A percentile compares a stretch with the other conserved stretches of the same genome.
Conservation (phyloP, 2,888 invertebrate species). For the Pyrgus malvae region DNA sequence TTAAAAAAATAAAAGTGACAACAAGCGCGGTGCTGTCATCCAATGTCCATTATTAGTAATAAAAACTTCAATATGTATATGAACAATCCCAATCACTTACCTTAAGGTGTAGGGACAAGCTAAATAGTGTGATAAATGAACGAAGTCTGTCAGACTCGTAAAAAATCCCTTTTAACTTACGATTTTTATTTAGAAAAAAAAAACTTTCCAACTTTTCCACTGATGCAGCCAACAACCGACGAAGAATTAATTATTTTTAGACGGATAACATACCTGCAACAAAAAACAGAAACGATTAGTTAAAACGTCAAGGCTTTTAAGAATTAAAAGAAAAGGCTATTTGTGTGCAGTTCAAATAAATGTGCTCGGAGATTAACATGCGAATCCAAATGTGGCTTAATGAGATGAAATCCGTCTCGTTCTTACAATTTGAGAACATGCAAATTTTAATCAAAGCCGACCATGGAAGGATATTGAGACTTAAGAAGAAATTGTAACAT, state of each 20-base stretch:
- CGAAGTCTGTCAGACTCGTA: too few species aligned
- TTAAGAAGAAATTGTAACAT: not conserved
- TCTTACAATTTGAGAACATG: not conserved
- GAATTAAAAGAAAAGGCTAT: slow-evolving; percentile 1
- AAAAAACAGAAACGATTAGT: slow-evolving; percentile 25
- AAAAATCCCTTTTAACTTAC: slow-evolving; percentile 21
- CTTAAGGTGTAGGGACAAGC: too few species aligned
- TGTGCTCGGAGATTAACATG: slow-evolving; percentile 3
- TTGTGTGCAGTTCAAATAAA: slow-evolving; percentile 9
- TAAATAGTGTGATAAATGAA: slow-evolving; percentile 24
- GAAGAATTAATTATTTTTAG: slow-evolving; percentile 12
- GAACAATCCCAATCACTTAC: too few species aligned
- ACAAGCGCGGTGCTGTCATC: too few species aligned
- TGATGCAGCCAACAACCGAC: slow-evolving; percentile 3
- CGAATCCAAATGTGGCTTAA: not conserved
- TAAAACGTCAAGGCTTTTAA: slow-evolving; percentile 17
- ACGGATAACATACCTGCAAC: slow-evolving; percentile 21
- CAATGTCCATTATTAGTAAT: too few species aligned
- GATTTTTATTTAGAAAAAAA: slow-evolving; percentile 5
- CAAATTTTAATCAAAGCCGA: not conserved
- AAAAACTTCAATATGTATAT: too few species aligned
- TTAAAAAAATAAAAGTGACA: too few species aligned
- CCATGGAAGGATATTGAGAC: not conserved
- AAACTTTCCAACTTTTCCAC: slow-evolving; percentile 11
- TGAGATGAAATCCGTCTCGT: not conserved